Base-by-base conservation (phyloP, 2,888 invertebrate species). In the Melolontha melolontha region DNA sequence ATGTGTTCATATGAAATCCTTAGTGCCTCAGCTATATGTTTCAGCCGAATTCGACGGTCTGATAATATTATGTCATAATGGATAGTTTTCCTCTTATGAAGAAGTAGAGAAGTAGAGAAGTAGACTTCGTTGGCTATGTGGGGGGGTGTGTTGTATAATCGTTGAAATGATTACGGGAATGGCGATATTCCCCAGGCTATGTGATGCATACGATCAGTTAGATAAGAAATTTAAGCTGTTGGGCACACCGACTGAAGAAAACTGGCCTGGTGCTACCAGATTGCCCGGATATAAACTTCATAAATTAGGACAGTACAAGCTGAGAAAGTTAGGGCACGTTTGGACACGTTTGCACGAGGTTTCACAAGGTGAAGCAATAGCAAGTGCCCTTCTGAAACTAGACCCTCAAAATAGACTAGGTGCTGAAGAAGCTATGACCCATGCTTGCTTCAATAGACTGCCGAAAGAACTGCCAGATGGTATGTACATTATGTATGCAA, bases 101-200 rank as follows among this genome's bases (percentile, higher is more conserved):
- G n/a, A n/a, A n/a, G n/a, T n/a, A n/a, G n/a, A n/a, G n/a, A n/a
- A n/a, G n/a, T n/a, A n/a, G n/a, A n/a, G n/a, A n/a, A n/a, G n/a
- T n/a, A n/a, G 54, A 94, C 94, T 72, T 95, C 95, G 50, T 85
- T 95, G 80, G 95, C 95, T 84, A 94, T 96, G 92, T 96, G 98
- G 98, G 98, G n/a, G 98, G 73, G 98, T 98, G 67, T 98, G 98
- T 64, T 99, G 98, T 85, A 99, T 99, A 84, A 98, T 98, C 86
- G 95, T 97, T 69, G 99, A 99, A 86, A 98, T 99, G 97, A 90
- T 98, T 76, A 96, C 96, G 73, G 98, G 98, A 41, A 91, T 94
- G 83, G 97, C 98, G 69, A 94, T 97, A 77, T 99, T 99, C 87
- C 98, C 98, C 59, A 97, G 97, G 66, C 95, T 97, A 78, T 89